phyloP scores from a whole-genome alignment of 2,888 invertebrate species.

The Trachelus iudaicus region DNA sequence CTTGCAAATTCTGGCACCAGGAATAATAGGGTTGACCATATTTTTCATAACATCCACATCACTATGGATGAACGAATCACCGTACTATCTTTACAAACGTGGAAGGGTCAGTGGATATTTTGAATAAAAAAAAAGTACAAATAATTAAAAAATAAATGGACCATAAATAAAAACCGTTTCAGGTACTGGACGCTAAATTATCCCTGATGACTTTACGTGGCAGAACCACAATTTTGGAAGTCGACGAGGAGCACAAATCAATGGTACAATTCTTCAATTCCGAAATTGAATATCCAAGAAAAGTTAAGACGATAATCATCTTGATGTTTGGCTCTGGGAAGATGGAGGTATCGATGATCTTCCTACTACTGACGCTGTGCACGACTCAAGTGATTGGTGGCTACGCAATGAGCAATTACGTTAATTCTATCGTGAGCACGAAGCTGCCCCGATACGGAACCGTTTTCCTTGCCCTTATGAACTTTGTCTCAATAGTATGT shows the following conservation, averaged over 20 bases:
- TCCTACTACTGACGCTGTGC: slow-evolving; percentile 26
- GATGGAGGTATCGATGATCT: slow-evolving; percentile 4
- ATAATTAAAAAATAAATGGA: neutral
- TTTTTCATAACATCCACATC: slow-evolving; percentile 29
- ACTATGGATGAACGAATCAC: slow-evolving; percentile 41
- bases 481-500: slow-evolving; percentile 24
- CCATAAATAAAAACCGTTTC: neutral
- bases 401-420: slow-evolving; percentile 32
- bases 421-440: slow-evolving; percentile 20
- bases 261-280: slow-evolving; percentile 31
- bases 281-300: neutral
- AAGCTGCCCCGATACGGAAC: slow-evolving; percentile 24
- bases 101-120: slow-evolving; percentile 31
- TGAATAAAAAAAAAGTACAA: neutral
- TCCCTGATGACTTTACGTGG: slow-evolving; percentile 33
- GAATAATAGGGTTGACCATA: slow-evolving; percentile 23
- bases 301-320: neutral
- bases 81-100: slow-evolving; percentile 34
- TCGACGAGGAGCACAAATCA: slow-evolving; percentile 34
- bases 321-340: slow-evolving; percentile 6
- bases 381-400: slow-evolving; percentile 37
- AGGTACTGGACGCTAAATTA: slow-evolving; percentile 38
- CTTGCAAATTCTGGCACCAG: slow-evolving; percentile 15
- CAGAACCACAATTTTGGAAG: slow-evolving; percentile 25
- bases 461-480: slow-evolving; percentile 27